Percentiles rank a stretch among this genome's conserved stretches.
These are phyloP conservation scores for Pteropus alecto DNA, from an alignment of 2,113 vertebrate species.

Conservation along the genomic window DNA sequence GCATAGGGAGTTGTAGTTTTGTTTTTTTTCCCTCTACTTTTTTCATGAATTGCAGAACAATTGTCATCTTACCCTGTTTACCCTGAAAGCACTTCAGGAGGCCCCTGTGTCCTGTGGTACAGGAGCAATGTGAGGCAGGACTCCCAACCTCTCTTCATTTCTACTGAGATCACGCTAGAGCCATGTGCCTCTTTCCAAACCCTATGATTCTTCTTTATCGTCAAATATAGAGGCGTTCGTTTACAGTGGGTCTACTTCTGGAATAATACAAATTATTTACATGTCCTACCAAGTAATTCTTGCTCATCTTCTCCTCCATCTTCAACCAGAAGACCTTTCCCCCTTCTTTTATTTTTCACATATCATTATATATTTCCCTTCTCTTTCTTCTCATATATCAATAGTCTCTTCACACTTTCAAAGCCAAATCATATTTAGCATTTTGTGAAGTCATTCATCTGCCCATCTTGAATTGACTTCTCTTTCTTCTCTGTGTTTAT, in stretches of 20 bases:
- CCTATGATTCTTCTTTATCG: not conserved
- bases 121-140: not conserved
- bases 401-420: not conserved
- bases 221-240: not conserved
- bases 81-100: not conserved
- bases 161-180: not conserved
- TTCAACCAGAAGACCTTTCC: not conserved
- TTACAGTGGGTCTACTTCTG: not conserved
- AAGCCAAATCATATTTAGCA: not conserved
- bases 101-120: not conserved
- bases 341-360: not conserved
- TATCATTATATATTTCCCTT: not conserved
- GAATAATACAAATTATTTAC: not conserved
- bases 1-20: not conserved
- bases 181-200: not conserved
- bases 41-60: not conserved
- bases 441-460: not conserved
- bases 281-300: not conserved
- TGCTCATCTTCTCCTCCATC: not conserved
- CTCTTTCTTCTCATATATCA: not conserved
- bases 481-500: not conserved
- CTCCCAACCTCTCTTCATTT: not conserved
- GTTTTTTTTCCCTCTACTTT: not conserved
- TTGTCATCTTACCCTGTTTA: not conserved
- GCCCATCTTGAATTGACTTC: not conserved